Base-by-base conservation (phyloP, 2,797 vertebrate genomes). In the Synanceia verrucosa region DNA sequence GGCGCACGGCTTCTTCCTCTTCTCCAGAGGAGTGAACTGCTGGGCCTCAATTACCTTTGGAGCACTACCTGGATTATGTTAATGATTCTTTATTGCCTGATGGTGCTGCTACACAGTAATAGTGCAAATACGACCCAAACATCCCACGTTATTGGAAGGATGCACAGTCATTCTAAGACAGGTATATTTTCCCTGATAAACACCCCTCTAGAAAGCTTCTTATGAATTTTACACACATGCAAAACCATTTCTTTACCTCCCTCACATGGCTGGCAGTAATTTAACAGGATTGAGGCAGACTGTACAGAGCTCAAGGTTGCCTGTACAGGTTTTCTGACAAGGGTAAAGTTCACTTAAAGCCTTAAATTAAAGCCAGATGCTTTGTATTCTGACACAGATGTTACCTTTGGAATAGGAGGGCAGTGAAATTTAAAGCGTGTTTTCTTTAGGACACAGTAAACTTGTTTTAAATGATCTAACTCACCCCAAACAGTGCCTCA, bases 401-500 rank as follows among this genome's bases (percentile, higher is more conserved):
- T 72, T 70, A 51, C 67, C 62, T 62, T 34, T 0, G 33, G 70
- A 79, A 74, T 47, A 76, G 46, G 76, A 43, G 60, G 73, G 55
- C 77, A 83, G 68, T 74, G 82, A 86, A 86, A 89, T 73, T 65
- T 64, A 86, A 89, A 75, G 76, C 85, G 52, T 70, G 82, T 87
- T 90, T 90, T 88, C 65, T 75, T 88, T 87, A 47, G 68, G 82
- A 75, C 70, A 66, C 76, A 70, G 74, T 76, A 73, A 83, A 83
- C 63, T 19, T 81, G 81, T 88, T 92, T 87, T 81, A 73, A 85
- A 89, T 91, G n/a, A n/a, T n/a, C n/a, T 87, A 88, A 52, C 56
- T 14, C 31, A 41, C 77, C 39, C 44, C 34, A n/a, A n/a, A n/a
- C n/a, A n/a, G n/a, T n/a, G n/a, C n/a, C 13, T 57, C 52, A 13